phyloP scores from a whole-genome alignment of 1,140 invertebrate genomes.

The Leptinotarsa undecemlineata region DNA sequence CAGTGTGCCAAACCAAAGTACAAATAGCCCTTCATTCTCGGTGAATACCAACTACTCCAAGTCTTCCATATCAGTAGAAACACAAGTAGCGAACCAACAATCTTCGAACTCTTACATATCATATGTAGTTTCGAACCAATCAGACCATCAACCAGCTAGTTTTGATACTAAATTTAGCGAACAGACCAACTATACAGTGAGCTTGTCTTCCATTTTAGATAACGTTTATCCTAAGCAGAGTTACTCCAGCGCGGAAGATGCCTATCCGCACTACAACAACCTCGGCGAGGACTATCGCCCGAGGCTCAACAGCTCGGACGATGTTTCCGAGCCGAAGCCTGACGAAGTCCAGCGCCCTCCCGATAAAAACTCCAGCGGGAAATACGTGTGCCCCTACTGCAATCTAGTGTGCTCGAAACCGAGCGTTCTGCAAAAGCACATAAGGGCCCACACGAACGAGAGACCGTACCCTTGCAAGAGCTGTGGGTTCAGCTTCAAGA shows the following conservation, averaged over 20 bases:
- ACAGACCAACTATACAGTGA: conserved; percentile 37
- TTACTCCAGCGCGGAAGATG: conserved; percentile 24
- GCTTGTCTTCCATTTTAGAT: conserved; percentile 47
- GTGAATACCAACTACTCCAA: conserved; percentile 36
- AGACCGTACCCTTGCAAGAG: conserved; percentile 85
- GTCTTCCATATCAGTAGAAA: conserved; percentile 55
- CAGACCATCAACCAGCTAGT: conserved; percentile 40
- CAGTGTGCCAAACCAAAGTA: conserved; percentile 49
- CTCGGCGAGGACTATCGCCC: conserved; percentile 8
- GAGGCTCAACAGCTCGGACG: neutral
- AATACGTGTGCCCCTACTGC: conserved; percentile 86
- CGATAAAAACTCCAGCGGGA: conserved; percentile 53
- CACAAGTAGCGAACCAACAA: conserved; percentile 42
- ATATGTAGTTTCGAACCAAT: conserved; percentile 45
- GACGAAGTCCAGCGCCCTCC: conserved; percentile 33
- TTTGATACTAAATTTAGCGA: conserved; percentile 46
- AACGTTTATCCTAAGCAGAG: conserved; percentile 36
- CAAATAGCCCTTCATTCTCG: conserved; percentile 36
- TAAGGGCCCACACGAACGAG: conserved; percentile 90
- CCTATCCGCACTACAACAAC: neutral
- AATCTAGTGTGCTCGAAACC: conserved; percentile 87
- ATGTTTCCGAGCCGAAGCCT: conserved; percentile 26
- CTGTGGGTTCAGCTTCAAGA: conserved; percentile 92
- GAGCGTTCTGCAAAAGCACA: conserved; percentile 92
- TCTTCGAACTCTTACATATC: conserved; percentile 51